Evolutionary conservation across 2,797 vertebrate species (phyloP), one percentile per base, ranked within the genome.

Genomic region (Potorous gilbertii): DNA sequence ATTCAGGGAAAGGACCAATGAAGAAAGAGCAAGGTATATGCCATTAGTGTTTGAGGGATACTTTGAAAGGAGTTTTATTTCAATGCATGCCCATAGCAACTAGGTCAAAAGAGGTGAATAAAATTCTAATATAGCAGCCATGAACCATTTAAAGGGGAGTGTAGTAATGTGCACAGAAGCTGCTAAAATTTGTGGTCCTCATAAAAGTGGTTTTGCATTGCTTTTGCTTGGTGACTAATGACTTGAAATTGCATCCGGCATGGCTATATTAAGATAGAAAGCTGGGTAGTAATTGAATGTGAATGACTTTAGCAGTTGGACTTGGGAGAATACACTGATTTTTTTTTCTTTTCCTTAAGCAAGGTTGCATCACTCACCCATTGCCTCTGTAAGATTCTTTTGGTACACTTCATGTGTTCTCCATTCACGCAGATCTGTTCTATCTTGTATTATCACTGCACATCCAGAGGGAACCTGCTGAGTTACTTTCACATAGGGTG

Each of bases 211-310:
- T 94, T 98, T 97, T 96, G 5, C 56, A 90, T 94, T 94, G 89
- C 66, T 97, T 92, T 94, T 96, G 74, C 56, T 96, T 97, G 95
- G 5, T 97, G 96, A 98, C 90, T 95, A 98, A 97, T 95, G 55
- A 95, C 90, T 93, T 96, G 92, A 97, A 98, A 97, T 97, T 96
- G 54, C 92, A 93, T 98, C 40, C 28, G 0, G 34, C 97, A 97
- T 97, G 90, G 96, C 95, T 95, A 90, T 92, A 96, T 89, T 97
- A 98, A 97, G 90, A 95, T 96, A 96, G 93, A 98, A 90, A 97
- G 95, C 89, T 92, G 62, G 57, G 90, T 55, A 96, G 54, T 96
- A 98, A 97, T 93, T 97, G 74, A 92, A 97, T 93, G 94, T 93
- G 94, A 98, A 96, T 55, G n/a, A 93, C 96, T 96, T 97, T 97